Percentiles rank a stretch among this genome's conserved stretches.
These are phyloP conservation scores for Megaceryle alcyon DNA, from an alignment of 2,797 vertebrate species.

Conservation along the genomic window DNA sequence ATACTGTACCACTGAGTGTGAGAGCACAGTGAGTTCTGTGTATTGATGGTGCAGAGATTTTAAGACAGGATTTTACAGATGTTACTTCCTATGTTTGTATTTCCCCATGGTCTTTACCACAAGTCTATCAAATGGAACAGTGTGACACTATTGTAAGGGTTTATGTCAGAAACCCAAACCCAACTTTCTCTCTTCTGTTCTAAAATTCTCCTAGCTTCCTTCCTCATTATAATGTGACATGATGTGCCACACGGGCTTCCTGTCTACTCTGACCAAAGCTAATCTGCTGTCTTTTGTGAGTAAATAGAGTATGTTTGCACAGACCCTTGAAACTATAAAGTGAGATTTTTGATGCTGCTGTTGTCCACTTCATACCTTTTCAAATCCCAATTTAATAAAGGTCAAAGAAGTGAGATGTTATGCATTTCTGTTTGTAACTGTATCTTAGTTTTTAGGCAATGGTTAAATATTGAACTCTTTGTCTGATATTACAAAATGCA, in stretches of 20 bases:
- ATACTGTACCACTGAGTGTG: not conserved
- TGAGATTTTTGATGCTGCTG: not conserved
- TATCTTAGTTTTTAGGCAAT: not conserved
- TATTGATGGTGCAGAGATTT: slow-evolving; percentile 5
- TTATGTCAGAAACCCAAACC: not conserved
- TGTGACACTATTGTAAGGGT: not conserved
- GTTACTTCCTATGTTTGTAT: not conserved
- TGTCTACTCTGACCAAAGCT: not conserved
- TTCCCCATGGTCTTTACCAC: not conserved
- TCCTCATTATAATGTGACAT: not conserved
- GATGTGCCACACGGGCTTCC: not conserved
- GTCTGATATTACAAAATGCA: not conserved
- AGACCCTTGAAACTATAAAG: not conserved
- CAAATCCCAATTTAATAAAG: not conserved
- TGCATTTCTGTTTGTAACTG: not conserved
- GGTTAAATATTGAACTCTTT: not conserved
- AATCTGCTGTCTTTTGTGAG: not conserved
- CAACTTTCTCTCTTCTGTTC: not conserved
- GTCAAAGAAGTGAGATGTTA: not conserved
- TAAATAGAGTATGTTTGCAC: not conserved
- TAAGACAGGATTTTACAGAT: not conserved
- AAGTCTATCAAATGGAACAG: not conserved
- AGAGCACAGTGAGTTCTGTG: not conserved
- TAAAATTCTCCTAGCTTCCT: slow-evolving; percentile 31
- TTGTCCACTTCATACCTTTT: not conserved